phyloP scores from a whole-genome alignment of 2,113 vertebrate species.

The Argyrosomus japonicus region DNA sequence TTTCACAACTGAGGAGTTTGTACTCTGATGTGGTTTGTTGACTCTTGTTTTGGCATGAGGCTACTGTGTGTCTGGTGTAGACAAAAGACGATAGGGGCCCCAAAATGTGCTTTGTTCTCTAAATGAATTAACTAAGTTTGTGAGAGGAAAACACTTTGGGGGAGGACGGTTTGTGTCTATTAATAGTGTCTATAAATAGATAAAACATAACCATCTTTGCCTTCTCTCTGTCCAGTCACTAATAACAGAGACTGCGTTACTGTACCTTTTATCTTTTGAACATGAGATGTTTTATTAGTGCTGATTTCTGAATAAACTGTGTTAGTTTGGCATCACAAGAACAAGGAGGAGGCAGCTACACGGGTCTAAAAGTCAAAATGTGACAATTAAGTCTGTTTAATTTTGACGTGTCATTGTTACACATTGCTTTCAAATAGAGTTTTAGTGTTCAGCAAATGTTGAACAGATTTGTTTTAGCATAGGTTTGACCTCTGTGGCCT shows the following conservation, averaged over 20 bases:
- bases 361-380: too few species aligned
- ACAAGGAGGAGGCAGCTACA: too few species aligned
- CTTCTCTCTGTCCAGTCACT: neutral
- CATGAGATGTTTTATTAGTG: neutral
- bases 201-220: slow-evolving; percentile 22
- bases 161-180: slow-evolving; percentile 47
- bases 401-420: neutral
- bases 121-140: slow-evolving; percentile 62
- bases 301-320: neutral
- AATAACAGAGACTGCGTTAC: neutral
- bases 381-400: neutral
- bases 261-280: neutral
- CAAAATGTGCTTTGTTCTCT: slow-evolving; percentile 71
- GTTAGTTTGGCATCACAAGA: neutral
- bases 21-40: slow-evolving; percentile 46
- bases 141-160: slow-evolving; percentile 50
- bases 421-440: too few species aligned
- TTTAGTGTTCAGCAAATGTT: too few species aligned
- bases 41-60: slow-evolving; percentile 52
- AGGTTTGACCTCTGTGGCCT: neutral
- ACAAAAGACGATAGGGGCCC: slow-evolving; percentile 67
- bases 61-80: slow-evolving; percentile 44
- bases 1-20: neutral
- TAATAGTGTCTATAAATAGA: slow-evolving; percentile 76
- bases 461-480: neutral